These are phyloP conservation scores for Cepaea hortensis DNA, from an alignment of 2,888 invertebrate species.

Conservation along the genomic window DNA sequence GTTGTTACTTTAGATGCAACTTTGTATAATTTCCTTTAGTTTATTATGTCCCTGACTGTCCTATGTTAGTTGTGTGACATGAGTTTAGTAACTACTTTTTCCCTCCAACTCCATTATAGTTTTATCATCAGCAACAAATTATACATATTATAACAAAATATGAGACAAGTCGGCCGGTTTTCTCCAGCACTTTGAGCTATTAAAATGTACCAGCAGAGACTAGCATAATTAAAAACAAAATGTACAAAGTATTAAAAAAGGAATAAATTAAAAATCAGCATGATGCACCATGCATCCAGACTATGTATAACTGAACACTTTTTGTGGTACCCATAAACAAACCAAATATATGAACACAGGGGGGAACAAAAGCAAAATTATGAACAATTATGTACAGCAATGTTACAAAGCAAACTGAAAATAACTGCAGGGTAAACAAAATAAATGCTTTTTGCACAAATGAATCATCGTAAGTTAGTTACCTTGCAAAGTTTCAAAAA, in stretches of 20 bases:
- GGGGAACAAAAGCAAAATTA: conserved; percentile 7
- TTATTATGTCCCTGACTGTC: too few relatives aligned
- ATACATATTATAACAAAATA: not conserved
- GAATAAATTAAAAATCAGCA: not conserved
- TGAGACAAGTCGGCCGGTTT: not conserved
- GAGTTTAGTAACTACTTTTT: too few relatives aligned
- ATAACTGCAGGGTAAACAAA: not conserved
- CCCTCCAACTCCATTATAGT: too few relatives aligned
- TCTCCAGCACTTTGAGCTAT: conserved; percentile 21
- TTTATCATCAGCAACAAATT: not conserved
- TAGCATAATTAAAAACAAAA: conserved; percentile 17
- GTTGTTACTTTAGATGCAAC: too few relatives aligned
- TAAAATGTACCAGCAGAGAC: not conserved
- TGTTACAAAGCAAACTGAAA: not conserved
- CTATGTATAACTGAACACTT: conserved; percentile 35
- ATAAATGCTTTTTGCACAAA: too few relatives aligned
- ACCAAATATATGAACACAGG: not conserved
- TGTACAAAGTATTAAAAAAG: not conserved
- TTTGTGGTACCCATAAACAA: conserved; percentile 18
- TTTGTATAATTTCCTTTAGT: too few relatives aligned
- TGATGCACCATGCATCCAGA: not conserved
- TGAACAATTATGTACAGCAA: not conserved
- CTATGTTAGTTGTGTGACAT: too few relatives aligned
- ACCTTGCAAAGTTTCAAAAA: not conserved
- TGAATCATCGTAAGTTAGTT: too few relatives aligned